phyloP scores from a whole-genome alignment of 2,888 invertebrate species.

The Dicyrtoma fusca region DNA sequence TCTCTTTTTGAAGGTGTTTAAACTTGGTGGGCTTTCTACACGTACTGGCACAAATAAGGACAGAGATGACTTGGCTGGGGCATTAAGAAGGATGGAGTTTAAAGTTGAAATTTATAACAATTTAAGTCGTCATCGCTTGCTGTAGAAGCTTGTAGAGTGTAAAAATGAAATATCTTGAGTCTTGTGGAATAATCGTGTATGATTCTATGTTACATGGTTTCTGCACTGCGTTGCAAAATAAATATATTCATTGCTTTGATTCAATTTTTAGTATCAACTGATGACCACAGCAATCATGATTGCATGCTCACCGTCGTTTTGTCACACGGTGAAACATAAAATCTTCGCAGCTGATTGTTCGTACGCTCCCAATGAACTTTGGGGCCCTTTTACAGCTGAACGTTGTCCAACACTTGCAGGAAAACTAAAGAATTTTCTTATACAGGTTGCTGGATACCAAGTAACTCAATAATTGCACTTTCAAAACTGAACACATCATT shows the following conservation, averaged over 20 bases:
- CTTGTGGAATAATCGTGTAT: no score
- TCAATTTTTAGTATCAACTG: constrained; percentile 66
- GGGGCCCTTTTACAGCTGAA: constrained; percentile 78
- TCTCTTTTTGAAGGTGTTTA: constrained; percentile 45
- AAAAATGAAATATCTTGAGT: background rate
- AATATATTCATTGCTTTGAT: background rate
- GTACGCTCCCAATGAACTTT: constrained; percentile 62
- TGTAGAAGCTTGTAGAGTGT: background rate
- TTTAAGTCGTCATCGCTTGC: constrained; percentile 45
- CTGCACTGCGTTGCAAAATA: background rate
- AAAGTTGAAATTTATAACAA: constrained; percentile 51
- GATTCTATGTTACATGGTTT: no score
- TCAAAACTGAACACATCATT: no score
- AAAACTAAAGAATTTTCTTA: constrained; percentile 61
- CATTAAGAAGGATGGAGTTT: constrained; percentile 48
- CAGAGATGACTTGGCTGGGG: constrained; percentile 43
- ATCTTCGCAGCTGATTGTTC: constrained; percentile 50
- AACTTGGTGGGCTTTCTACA: constrained; percentile 56
- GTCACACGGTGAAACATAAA: constrained; percentile 77
- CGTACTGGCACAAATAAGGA: constrained; percentile 52
- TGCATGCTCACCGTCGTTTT: constrained; percentile 82
- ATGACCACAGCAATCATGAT: constrained; percentile 80
- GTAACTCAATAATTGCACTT: no score
- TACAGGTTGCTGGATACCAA: constrained; percentile 63
- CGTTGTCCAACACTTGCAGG: constrained; percentile 51